phyloP scores from a whole-genome alignment of 2,113 vertebrate species.

The Chaetodon auriga region DNA sequence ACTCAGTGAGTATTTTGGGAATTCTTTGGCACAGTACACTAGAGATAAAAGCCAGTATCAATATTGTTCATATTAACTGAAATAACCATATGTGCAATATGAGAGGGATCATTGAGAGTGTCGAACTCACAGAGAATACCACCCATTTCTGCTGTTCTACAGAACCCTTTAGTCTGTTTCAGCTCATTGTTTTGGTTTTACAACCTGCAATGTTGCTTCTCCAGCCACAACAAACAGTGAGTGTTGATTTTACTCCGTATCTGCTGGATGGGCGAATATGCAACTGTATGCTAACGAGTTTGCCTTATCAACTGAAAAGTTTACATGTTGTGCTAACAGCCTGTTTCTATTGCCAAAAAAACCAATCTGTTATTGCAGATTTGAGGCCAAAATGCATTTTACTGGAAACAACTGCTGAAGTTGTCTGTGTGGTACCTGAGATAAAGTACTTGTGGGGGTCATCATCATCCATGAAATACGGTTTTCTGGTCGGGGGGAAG shows the following conservation, averaged over 20 bases:
- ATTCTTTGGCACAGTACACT: background rate
- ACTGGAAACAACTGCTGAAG: background rate
- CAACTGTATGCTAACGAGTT: too few relatives aligned
- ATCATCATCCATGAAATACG: slow-evolving; percentile 83
- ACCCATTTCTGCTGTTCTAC: background rate
- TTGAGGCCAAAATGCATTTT: background rate
- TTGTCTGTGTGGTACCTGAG: slow-evolving; percentile 78
- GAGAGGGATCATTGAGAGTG: background rate
- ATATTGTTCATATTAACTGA: background rate
- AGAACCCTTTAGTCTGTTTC: background rate
- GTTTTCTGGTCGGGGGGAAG: slow-evolving; percentile 71
- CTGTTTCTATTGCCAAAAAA: background rate
- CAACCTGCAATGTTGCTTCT: background rate
- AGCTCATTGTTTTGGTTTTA: background rate
- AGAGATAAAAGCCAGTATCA: background rate
- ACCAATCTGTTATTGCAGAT: background rate
- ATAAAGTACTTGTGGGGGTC: slow-evolving; percentile 87
- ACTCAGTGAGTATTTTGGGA: background rate
- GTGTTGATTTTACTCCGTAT: background rate
- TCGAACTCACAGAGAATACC: background rate
- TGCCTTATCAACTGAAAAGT: background rate
- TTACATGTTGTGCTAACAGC: background rate
- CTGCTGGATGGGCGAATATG: background rate
- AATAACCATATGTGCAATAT: background rate
- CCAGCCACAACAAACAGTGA: background rate